Evolutionary conservation across 1,140 invertebrate genomes (phyloP).

Genomic region (Forficula auricularia): DNA sequence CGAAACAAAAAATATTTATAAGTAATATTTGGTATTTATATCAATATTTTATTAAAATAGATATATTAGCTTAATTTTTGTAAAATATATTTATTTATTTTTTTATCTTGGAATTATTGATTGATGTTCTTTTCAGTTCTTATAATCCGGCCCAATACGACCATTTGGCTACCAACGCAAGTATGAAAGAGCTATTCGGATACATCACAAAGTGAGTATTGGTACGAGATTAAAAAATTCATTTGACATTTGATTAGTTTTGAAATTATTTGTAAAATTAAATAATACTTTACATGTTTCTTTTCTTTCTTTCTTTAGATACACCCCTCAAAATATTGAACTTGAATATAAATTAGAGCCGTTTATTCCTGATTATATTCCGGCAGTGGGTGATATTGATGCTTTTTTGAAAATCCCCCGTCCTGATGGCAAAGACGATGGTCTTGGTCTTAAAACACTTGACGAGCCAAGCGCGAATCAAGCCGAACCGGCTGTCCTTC

Average conservation of each 20-base stretch:
- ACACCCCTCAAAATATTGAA: slow-evolving; percentile 81
- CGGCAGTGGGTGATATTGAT: slow-evolving; percentile 94
- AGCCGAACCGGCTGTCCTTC: slow-evolving; percentile 84
- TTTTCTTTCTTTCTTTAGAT: slow-evolving; percentile 32
- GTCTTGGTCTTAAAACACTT: slow-evolving; percentile 65
- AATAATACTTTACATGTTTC: neutral
- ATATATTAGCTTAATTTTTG: too few species aligned
- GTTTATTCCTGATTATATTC: slow-evolving; percentile 92
- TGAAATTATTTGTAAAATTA: neutral
- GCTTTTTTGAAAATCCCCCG: slow-evolving; percentile 86
- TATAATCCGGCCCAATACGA: slow-evolving; percentile 77
- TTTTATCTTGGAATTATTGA: neutral
- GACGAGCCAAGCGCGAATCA: slow-evolving; percentile 92
- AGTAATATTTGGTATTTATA: neutral
- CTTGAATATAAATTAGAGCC: slow-evolving; percentile 79
- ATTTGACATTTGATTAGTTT: neutral
- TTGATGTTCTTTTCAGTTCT: slow-evolving; percentile 26
- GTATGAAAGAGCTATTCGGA: slow-evolving; percentile 83
- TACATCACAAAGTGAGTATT: slow-evolving; percentile 66
- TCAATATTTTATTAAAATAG: too few species aligned
- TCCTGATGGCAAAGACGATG: slow-evolving; percentile 53
- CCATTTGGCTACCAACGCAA: slow-evolving; percentile 58
- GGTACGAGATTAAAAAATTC: neutral
- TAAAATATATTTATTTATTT: neutral
- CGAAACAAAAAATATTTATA: too few species aligned